A percentile compares a stretch with the other conserved stretches of the same genome.
phyloP scores from a whole-genome alignment of 2,113 vertebrate genomes.

The Mesitornis unicolor region DNA sequence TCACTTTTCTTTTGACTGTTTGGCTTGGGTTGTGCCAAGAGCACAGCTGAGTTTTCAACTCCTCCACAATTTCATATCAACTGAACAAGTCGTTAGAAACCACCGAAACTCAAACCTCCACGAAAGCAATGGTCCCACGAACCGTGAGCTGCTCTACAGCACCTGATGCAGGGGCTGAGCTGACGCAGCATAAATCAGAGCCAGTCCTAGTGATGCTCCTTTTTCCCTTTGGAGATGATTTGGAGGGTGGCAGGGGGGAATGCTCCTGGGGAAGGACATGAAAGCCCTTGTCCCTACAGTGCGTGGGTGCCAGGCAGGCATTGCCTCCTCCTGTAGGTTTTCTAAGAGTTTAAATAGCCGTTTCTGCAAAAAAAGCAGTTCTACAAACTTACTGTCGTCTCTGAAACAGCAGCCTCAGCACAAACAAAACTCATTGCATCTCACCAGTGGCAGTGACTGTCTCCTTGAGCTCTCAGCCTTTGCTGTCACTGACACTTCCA shows the following conservation, averaged over 20 bases:
- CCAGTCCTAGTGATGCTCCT: rapidly evolving
- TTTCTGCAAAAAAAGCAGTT: background rate
- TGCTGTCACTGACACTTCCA: rapidly evolving
- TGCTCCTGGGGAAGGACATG: background rate
- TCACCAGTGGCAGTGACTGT: rapidly evolving
- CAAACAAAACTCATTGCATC: background rate
- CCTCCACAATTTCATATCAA: background rate
- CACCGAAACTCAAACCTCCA: slow-evolving; percentile 17
- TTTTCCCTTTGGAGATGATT: background rate
- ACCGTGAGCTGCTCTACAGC: background rate
- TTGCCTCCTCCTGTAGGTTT: background rate
- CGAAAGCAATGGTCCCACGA: background rate
- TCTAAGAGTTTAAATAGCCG: background rate
- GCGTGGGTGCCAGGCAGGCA: background rate
- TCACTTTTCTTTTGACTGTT: background rate
- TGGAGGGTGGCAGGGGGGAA: background rate
- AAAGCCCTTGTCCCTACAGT: background rate
- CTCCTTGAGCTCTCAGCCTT: background rate
- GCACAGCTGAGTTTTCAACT: background rate
- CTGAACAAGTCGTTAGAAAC: background rate
- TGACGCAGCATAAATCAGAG: rapidly evolving
- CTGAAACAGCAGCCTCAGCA: background rate
- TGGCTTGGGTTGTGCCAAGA: background rate
- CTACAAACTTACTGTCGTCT: background rate
- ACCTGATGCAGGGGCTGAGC: background rate